Base-by-base conservation (phyloP, 1,140 invertebrate species). In the Melipona quadrifasciata region DNA sequence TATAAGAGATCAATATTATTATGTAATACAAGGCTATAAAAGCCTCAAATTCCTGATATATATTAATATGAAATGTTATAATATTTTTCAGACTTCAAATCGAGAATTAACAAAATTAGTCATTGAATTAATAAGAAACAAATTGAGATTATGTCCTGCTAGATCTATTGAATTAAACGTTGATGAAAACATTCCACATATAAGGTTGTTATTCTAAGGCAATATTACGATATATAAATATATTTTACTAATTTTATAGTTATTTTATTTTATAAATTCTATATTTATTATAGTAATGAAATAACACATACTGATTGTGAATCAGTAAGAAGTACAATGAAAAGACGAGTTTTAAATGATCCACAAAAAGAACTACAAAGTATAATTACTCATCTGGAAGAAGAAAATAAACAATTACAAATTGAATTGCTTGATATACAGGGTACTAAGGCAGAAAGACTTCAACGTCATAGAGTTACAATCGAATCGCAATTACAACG, bases 281-380 rank as follows among this genome's bases (percentile, higher is more conserved):
- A 47, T 65, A 55, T 58, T 31, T 75, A 16, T 87, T 82, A 3
- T 68, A 94, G 92, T 17, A 92, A 92, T 80, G 91, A 94, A 86
- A 85, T 81, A 34, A 88, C 80, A 79, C 81, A 73, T 77, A 74
- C 81, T 16, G 92, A 93, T 77, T 88, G 88, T 14, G 89, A 88
- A 51, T 93, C 93, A n/a, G 53, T 93, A 70, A 90, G 92, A 70
- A 93, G 92, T 86, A 92, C 94, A 19, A 90, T 93, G 19, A 91
- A 87, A 86, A 90, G 90, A 84, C 94, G 93, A 85, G 90, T 94
- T 77, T 87, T 93, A 31, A 91, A 89, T 82, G 94, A 95, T 91
- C 94, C 95, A 24, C 94, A 94, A 75, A 94, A 95, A 75, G 95
- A 96, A 89, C 88, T 96, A 6, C 95, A 96, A 89, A 95, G 95